Percentiles rank a stretch among this genome's conserved stretches.
phyloP scores from a whole-genome alignment of 2,797 vertebrate species.

The Poecile montanus region DNA sequence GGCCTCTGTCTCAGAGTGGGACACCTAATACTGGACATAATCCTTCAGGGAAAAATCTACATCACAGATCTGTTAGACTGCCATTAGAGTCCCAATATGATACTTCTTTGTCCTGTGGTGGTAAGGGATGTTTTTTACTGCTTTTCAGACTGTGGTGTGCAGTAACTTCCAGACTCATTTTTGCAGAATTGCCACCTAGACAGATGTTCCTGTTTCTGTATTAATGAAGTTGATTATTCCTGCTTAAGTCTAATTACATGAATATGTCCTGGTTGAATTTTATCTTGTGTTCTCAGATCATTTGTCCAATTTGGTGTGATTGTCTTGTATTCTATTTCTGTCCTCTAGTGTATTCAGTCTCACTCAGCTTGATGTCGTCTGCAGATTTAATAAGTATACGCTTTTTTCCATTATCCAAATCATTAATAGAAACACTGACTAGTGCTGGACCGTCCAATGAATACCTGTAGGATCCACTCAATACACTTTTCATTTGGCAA shows the following conservation, averaged over 20 bases:
- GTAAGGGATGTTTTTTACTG: neutral
- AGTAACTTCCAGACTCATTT: neutral
- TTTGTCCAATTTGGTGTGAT: slow-evolving; percentile 53
- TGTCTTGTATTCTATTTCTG: slow-evolving; percentile 26
- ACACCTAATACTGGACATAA: neutral
- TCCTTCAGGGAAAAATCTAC: neutral
- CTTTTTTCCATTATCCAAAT: slow-evolving; percentile 22
- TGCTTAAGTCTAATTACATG: slow-evolving; percentile 29
- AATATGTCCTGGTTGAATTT: slow-evolving; percentile 40
- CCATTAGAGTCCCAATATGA: neutral
- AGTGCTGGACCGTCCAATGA: neutral
- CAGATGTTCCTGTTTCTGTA: neutral
- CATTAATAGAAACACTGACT: slow-evolving; percentile 28
- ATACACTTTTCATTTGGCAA: neutral
- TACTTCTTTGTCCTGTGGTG: neutral
- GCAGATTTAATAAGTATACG: slow-evolving; percentile 36
- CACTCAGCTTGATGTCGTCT: slow-evolving; percentile 29
- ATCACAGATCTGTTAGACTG: neutral
- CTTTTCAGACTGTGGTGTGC: neutral
- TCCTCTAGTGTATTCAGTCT: neutral
- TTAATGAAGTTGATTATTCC: slow-evolving; percentile 37
- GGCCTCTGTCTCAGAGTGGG: neutral
- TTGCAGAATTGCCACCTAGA: neutral
- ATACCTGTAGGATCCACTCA: slow-evolving; percentile 9
- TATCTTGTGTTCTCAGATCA: slow-evolving; percentile 21